Conservation (phyloP, 2,113 vertebrate genomes). For the Spilogale gracilis region DNA sequence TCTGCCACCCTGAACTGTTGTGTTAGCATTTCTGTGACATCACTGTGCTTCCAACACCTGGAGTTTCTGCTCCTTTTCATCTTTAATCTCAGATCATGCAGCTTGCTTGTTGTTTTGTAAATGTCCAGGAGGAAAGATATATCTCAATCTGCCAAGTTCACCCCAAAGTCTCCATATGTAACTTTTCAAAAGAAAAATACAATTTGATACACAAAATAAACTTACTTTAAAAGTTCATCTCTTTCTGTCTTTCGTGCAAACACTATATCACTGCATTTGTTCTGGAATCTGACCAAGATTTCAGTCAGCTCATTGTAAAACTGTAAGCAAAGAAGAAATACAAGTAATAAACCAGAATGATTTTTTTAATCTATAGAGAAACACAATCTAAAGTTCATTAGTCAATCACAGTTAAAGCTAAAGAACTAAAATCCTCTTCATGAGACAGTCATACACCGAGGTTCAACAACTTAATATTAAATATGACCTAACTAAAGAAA, state of each 20-base stretch:
- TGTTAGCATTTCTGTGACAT: background rate
- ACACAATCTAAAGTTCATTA: background rate
- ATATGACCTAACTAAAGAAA: slow-evolving; percentile 32
- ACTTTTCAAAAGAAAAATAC: slow-evolving; percentile 6
- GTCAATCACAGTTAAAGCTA: background rate
- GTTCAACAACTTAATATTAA: slow-evolving; percentile 17
- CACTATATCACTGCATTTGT: slow-evolving; percentile 99
- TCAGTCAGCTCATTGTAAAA: slow-evolving; percentile 99
- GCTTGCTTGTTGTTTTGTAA: background rate
- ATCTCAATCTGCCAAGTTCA: background rate
- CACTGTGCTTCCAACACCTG: background rate
- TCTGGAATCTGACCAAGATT: slow-evolving; percentile 97
- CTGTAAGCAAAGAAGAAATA: slow-evolving; percentile 84
- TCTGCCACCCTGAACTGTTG: background rate
- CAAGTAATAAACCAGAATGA: background rate
- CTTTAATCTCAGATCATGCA: background rate
- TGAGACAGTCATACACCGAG: background rate
- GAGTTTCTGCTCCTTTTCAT: background rate
- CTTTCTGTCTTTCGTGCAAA: slow-evolving; percentile 98
- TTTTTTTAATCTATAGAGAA: slow-evolving; percentile 23
- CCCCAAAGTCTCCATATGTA: background rate
- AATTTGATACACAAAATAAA: slow-evolving; percentile 43
- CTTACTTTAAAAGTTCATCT: slow-evolving; percentile 98
- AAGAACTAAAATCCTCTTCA: background rate
- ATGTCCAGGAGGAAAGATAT: background rate